These are phyloP conservation scores for Drosophila cardini DNA, from an alignment of 1,140 invertebrate species.

Conservation along the genomic window DNA sequence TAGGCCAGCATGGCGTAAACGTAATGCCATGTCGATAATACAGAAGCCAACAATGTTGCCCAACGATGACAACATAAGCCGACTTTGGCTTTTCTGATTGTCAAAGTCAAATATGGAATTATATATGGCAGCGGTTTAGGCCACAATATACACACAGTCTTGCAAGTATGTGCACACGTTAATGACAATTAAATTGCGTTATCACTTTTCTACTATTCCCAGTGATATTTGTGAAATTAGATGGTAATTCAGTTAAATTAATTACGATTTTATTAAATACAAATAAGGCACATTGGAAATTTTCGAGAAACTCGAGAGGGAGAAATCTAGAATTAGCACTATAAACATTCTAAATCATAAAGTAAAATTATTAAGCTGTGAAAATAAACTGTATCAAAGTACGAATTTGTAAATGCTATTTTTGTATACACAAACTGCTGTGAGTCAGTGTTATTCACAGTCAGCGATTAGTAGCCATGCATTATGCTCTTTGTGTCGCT, in stretches of 20 bases:
- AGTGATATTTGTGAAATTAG: too few relatives aligned
- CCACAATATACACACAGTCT: slow-evolving; percentile 26
- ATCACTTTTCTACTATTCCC: too few relatives aligned
- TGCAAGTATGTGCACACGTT: slow-evolving; percentile 33
- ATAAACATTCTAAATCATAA: neutral
- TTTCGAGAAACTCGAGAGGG: too few relatives aligned
- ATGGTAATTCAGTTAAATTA: too few relatives aligned
- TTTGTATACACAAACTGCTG: slow-evolving; percentile 40
- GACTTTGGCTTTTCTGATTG: slow-evolving; percentile 55
- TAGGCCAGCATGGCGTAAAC: slow-evolving; percentile 53
- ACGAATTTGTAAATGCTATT: neutral
- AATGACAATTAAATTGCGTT: too few relatives aligned
- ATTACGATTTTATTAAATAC: too few relatives aligned
- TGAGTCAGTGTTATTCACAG: slow-evolving; percentile 55
- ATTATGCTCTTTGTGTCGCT: slow-evolving; percentile 65
- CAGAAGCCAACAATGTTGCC: slow-evolving; percentile 45
- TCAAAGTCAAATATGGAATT: slow-evolving; percentile 73
- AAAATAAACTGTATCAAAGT: neutral
- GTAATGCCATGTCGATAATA: slow-evolving; percentile 57
- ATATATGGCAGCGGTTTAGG: slow-evolving; percentile 35
- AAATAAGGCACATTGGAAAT: too few relatives aligned
- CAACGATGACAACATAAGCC: slow-evolving; percentile 73
- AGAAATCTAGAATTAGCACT: too few relatives aligned
- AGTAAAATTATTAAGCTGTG: neutral
- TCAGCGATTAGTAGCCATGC: slow-evolving; percentile 60